Evolutionary conservation across 2,797 vertebrate genomes (phyloP), one percentile per base, ranked within the genome.

Genomic region (Denticeps clupeoides): DNA sequence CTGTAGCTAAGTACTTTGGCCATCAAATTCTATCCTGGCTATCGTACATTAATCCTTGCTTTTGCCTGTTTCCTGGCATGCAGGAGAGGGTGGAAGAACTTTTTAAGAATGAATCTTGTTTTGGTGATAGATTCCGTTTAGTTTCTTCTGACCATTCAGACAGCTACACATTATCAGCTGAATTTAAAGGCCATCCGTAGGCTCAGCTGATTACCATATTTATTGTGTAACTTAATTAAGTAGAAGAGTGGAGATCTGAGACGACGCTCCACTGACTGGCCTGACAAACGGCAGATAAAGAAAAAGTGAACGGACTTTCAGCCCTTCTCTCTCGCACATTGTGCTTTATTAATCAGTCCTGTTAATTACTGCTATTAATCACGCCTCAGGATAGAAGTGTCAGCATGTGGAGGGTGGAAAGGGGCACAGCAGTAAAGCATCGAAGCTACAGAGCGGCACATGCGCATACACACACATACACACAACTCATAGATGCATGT

Each of bases 301-400:
- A 48, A 54, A 68, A 60, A 50, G 68, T 58, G 15, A 69, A 41
- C 62, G 49, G 69, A 65, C 70, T 78, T 68, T 75, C 73, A 68
- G 67, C 48, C 70, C 79, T 82, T n/a, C 83, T 83, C 64, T 62
- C 41, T 12, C 41, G 72, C 69, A 56, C 70, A 72, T 68, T 71
- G 73, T 76, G 65, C 74, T 75, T 67, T 78, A 81, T 81, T 79
- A 82, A 83, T 84, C 79, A 82, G 58, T 63, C 64, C 63, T 70
- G 63, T 73, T 83, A 85, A 85, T 85, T 83, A 82, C 64, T 65
- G 67, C 71, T 75, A 85, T 83, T 82, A 79, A 85, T 83, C 80
- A 85, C 40, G 45, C 58, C 53, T 73, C 68, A 70, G 72, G 75
- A 75, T 69, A 64, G 76, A 78, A 60, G 72, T 67, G 73, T 80